These are phyloP conservation scores for Siniperca knerii DNA, from an alignment of 2,113 vertebrate species.

Conservation along the genomic window DNA sequence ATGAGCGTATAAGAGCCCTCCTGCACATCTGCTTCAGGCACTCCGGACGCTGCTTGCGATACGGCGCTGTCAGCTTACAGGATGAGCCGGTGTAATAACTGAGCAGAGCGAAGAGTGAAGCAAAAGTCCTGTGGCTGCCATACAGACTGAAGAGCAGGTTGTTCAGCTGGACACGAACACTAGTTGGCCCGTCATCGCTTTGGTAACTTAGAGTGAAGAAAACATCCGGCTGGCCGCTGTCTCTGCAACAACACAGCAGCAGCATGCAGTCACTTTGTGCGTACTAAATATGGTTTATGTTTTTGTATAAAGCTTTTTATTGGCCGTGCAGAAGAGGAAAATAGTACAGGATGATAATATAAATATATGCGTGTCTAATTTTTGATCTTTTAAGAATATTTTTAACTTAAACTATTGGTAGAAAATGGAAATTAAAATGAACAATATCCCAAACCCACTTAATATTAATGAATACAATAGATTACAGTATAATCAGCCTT, in stretches of 20 bases:
- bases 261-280: background rate
- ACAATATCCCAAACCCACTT: too few species aligned
- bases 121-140: constrained; percentile 91
- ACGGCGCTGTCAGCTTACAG: constrained; percentile 88
- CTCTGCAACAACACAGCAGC: constrained; percentile 82
- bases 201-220: constrained; percentile 97
- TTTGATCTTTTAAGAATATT: too few species aligned
- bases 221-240: constrained; percentile 92
- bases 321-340: background rate
- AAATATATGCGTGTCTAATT: background rate
- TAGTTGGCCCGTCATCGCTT: constrained; percentile 89
- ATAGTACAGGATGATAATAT: too few species aligned
- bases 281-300: background rate
- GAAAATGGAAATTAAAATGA: too few species aligned
- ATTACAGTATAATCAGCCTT: background rate
- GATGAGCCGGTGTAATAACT: constrained; percentile 90
- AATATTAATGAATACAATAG: background rate
- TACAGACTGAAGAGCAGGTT: constrained; percentile 89
- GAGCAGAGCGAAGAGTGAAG: constrained; percentile 91
- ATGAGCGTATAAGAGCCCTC: constrained; percentile 86
- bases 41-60: constrained; percentile 88
- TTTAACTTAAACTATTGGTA: background rate
- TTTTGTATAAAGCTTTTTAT: background rate
- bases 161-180: constrained; percentile 91
- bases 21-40: constrained; percentile 92